Conservation (phyloP, 1,140 invertebrate species). For the Drosophila sechellia region DNA sequence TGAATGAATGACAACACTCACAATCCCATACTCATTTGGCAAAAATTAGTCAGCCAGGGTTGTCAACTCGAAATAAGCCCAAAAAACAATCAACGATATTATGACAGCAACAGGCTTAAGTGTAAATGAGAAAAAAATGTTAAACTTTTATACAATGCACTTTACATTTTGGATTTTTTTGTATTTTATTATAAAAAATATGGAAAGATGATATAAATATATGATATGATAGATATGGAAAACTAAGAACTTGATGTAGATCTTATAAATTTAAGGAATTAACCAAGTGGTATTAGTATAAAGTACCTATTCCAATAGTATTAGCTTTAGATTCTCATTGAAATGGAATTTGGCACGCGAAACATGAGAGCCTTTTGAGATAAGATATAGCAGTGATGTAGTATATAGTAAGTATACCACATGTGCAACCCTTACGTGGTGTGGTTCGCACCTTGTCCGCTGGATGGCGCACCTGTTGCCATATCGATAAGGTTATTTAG, state of each 20-base stretch:
- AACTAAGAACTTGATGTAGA: no score
- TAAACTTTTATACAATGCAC: no score
- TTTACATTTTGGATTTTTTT: conserved; percentile 22
- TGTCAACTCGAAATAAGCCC: conserved; percentile 11
- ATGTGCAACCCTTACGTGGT: conserved; percentile 14
- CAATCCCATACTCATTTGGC: conserved; percentile 23
- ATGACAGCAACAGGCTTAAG: conserved; percentile 28
- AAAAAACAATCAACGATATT: conserved; percentile 19
- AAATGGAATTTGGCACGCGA: conserved; percentile 48
- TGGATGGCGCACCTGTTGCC: conserved; percentile 36
- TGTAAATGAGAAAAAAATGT: conserved; percentile 34
- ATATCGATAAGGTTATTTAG: conserved; percentile 42
- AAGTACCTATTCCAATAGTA: no score
- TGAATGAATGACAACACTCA: conserved; percentile 48
- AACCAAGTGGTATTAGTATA: no score
- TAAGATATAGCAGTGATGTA: conserved; percentile 50
- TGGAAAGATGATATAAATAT: no score
- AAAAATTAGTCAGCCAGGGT: conserved; percentile 49
- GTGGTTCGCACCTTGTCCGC: conserved; percentile 20
- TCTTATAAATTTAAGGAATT: no score
- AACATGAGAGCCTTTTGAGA: conserved; percentile 43
- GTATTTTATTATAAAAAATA: not conserved
- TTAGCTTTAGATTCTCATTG: conserved; percentile 15
- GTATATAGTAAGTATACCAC: not conserved
- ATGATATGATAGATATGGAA: no score